Conservation (phyloP, 1,140 invertebrate genomes). For the Apis laboriosa region DNA sequence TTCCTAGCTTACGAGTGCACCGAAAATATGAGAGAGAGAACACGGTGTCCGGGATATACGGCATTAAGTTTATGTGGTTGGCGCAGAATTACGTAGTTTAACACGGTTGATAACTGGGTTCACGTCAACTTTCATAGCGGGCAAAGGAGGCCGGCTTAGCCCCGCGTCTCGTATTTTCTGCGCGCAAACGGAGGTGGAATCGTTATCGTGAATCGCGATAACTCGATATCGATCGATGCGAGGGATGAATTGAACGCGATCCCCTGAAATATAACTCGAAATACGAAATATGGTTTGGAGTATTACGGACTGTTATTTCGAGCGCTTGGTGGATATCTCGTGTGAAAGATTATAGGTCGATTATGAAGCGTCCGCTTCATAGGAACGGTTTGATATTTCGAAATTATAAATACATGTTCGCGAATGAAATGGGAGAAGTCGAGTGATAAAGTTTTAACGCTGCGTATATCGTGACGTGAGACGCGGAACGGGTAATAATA, state of each 20-base stretch:
- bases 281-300: too few species aligned
- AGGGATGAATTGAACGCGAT: too few species aligned
- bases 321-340: too few species aligned
- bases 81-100: slow-evolving; percentile 67
- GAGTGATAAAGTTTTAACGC: not conserved
- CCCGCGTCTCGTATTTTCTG: not conserved
- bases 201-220: not conserved
- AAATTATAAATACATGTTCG: too few species aligned
- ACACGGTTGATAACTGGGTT: slow-evolving; percentile 65
- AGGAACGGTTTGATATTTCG: too few species aligned
- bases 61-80: slow-evolving; percentile 65
- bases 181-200: not conserved
- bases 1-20: slow-evolving; percentile 40
- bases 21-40: not conserved
- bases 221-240: too few species aligned
- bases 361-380: too few species aligned
- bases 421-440: not conserved
- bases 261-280: too few species aligned
- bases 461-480: not conserved
- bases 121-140: slow-evolving; percentile 15
- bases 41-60: not conserved
- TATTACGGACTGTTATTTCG: too few species aligned
- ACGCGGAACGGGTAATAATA: too few species aligned
- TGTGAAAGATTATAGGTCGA: too few species aligned
- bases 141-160: not conserved